Percentiles rank a stretch among this genome's conserved stretches.
Conservation (phyloP, 1,140 invertebrate genomes). For the Nephila pilipes region DNA sequence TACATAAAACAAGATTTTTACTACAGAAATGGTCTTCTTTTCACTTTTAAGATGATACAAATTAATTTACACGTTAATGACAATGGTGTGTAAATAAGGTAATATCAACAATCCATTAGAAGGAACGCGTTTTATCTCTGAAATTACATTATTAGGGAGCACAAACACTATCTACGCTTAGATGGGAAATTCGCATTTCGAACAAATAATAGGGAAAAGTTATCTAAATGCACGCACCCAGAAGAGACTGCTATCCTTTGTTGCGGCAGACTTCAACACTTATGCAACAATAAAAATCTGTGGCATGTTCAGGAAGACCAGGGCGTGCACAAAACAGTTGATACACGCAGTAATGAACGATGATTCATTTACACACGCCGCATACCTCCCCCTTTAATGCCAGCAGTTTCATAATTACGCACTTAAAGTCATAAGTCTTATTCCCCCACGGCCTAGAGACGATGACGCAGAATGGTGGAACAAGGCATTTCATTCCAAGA, state of each 20-base stretch:
- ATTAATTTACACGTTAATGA: too few species aligned
- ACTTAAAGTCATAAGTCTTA: constrained; percentile 26
- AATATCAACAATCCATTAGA: too few species aligned
- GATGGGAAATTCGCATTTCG: background rate
- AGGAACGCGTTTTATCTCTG: too few species aligned
- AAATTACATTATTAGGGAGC: too few species aligned
- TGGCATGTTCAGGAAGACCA: background rate
- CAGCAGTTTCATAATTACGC: constrained; percentile 54
- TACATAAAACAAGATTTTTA: too few species aligned
- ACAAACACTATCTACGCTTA: too few species aligned
- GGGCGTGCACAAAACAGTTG: background rate
- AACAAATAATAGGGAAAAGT: background rate
- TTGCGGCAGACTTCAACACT: background rate
- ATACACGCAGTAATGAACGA: background rate
- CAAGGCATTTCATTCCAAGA: background rate
- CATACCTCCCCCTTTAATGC: background rate
- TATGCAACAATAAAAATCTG: background rate
- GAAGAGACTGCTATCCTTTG: background rate
- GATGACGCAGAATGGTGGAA: background rate
- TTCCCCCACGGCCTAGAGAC: background rate
- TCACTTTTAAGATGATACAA: too few species aligned
- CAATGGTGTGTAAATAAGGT: too few species aligned
- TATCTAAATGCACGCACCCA: background rate
- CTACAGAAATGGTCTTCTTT: too few species aligned
- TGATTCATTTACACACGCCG: constrained; percentile 9